A percentile compares a stretch with the other conserved stretches of the same genome.
Evolutionary conservation across 2,888 invertebrate species (phyloP).

Genomic region (Sylvicola cinctus): DNA sequence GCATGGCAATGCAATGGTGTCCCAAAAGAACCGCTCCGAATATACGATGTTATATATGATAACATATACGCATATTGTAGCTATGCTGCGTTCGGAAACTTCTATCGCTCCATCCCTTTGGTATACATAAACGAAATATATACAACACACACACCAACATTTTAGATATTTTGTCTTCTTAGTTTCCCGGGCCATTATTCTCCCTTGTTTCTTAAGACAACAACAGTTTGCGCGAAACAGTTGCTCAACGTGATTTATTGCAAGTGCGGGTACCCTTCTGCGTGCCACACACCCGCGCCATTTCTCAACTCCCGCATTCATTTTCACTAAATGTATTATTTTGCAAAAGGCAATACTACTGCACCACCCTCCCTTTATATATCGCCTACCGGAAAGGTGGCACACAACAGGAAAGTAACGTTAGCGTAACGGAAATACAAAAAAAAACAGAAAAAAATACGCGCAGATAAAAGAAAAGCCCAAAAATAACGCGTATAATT

Average conservation of each 20-base stretch:
- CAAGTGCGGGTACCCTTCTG: background rate
- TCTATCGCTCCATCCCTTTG: no score
- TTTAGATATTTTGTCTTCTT: no score
- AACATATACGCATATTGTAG: no score
- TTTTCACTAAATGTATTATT: conserved; percentile 1
- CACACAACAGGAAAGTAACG: no score
- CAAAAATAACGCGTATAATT: conserved; percentile 1
- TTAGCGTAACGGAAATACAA: background rate
- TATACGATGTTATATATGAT: no score
- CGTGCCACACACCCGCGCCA: background rate
- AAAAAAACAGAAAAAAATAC: background rate
- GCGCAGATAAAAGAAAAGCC: conserved; percentile 1
- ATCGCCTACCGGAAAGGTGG: background rate
- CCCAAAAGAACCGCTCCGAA: no score
- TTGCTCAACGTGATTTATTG: conserved; percentile 13
- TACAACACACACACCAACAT: no score
- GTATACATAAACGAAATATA: no score
- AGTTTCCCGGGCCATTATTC: no score
- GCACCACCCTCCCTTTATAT: conserved; percentile 4
- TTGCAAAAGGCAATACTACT: conserved; percentile 5
- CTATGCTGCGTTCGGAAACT: no score
- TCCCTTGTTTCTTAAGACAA: conserved; percentile 3
- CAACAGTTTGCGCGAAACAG: conserved; percentile 14
- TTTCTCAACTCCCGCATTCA: background rate
- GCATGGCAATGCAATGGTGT: no score